Evolutionary conservation across 1,140 invertebrate genomes (phyloP).

Genomic region (Eriosoma lanigerum): DNA sequence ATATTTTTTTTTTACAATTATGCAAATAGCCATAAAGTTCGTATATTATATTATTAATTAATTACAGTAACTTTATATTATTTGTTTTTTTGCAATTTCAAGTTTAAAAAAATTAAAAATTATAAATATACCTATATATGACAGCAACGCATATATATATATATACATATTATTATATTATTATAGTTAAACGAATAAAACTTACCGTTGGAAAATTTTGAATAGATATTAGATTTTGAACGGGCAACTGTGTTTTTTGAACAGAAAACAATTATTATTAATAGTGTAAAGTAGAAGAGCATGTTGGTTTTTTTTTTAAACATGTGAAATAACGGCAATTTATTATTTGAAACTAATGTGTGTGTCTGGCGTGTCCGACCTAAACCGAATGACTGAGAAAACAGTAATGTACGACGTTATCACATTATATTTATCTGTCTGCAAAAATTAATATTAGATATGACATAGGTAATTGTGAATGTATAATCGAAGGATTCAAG

Average conservation of each 20-base stretch:
- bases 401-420: neutral
- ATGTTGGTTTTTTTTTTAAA: neutral
- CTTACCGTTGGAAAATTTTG: neutral
- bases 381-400: conserved; percentile 31
- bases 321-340: neutral
- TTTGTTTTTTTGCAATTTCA: too few species aligned
- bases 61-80: too few species aligned
- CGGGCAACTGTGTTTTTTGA: neutral
- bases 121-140: too few species aligned
- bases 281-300: neutral
- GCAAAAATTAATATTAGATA: neutral
- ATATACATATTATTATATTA: neutral
- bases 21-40: too few species aligned
- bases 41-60: too few species aligned
- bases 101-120: too few species aligned
- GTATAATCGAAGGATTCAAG: conserved; percentile 36
- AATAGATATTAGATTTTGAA: neutral
- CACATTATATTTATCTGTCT: neutral
- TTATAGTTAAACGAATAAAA: neutral
- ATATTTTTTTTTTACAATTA: too few species aligned
- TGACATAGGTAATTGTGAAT: neutral
- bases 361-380: conserved; percentile 20
- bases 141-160: too few species aligned
- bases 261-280: neutral
- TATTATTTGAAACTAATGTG: neutral